Percentiles rank a stretch among this genome's conserved stretches.
Conservation (phyloP, 2,113 vertebrate species). For the Cercocebus atys region DNA sequence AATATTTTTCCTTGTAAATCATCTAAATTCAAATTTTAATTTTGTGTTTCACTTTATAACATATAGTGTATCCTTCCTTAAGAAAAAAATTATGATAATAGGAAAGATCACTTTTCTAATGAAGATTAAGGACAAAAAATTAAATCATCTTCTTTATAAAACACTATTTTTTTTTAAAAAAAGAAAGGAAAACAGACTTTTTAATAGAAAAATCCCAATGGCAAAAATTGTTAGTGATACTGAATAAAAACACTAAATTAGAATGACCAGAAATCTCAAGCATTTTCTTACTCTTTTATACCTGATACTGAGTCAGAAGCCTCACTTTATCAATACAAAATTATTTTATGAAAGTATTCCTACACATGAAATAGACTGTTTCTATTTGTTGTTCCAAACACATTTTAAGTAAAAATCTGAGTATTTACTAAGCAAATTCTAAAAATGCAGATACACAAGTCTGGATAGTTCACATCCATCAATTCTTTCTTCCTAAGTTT, state of each 20-base stretch:
- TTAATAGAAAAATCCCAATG: not conserved
- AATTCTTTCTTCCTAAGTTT: too few relatives aligned
- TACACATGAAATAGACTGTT: not conserved
- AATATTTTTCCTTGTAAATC: not conserved
- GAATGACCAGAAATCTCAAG: not conserved
- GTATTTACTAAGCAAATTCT: not conserved
- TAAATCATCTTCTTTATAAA: constrained; percentile 27
- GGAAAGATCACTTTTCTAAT: not conserved
- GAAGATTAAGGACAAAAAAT: not conserved
- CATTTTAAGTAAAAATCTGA: not conserved
- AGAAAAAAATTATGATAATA: constrained; percentile 24
- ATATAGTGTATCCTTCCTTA: constrained; percentile 63
- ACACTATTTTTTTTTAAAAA: not conserved
- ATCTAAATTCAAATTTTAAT: constrained; percentile 44
- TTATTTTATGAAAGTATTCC: not conserved
- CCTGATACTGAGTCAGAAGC: not conserved
- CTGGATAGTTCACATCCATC: not conserved
- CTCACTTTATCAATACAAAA: not conserved
- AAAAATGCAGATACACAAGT: not conserved
- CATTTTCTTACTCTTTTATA: not conserved
- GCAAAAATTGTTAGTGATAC: not conserved
- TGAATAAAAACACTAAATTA: not conserved
- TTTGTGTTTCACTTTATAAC: constrained; percentile 32
- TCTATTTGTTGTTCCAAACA: not conserved
- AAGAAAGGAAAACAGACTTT: not conserved